phyloP scores from a whole-genome alignment of 2,888 invertebrate genomes.

The Orthonevra nobilis region DNA sequence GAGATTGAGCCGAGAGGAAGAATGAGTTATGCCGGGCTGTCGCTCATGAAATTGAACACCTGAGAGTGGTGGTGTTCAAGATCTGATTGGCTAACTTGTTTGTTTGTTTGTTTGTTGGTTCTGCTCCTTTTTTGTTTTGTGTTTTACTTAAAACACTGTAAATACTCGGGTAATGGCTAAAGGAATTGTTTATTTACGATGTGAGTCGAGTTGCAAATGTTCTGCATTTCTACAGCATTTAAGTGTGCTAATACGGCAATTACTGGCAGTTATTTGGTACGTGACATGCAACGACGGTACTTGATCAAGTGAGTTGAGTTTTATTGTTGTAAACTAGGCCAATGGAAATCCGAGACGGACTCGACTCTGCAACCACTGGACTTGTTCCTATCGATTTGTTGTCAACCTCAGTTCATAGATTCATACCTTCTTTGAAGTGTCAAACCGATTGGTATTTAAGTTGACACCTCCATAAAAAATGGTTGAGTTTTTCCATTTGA shows the following conservation, averaged over 20 bases:
- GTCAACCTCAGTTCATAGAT: too few species aligned
- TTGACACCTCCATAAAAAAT: too few species aligned
- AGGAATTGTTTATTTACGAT: slow-evolving; percentile 46
- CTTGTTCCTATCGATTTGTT: too few species aligned
- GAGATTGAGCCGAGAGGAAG: slow-evolving; percentile 53
- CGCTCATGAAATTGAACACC: slow-evolving; percentile 70
- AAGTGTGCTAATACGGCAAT: slow-evolving; percentile 46
- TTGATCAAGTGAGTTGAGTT: too few species aligned
- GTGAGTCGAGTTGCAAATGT: slow-evolving; percentile 22
- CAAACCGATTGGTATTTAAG: too few species aligned
- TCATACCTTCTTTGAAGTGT: too few species aligned
- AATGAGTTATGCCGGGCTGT: slow-evolving; percentile 65
- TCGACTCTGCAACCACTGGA: too few species aligned
- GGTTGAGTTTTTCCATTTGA: too few species aligned
- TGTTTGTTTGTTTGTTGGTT: slow-evolving; percentile 28
- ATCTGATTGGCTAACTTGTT: slow-evolving; percentile 65
- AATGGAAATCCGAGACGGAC: too few species aligned
- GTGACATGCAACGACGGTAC: too few species aligned
- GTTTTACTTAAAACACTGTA: slow-evolving; percentile 32
- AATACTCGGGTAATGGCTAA: slow-evolving; percentile 46
- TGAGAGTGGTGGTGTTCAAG: slow-evolving; percentile 56
- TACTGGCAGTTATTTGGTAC: slow-evolving; percentile 12
- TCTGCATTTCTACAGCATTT: slow-evolving; percentile 28
- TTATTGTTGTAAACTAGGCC: too few species aligned
- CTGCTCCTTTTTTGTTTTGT: too few species aligned